Conservation (phyloP, 2,888 invertebrate species). For the Ectemnius continuus region DNA sequence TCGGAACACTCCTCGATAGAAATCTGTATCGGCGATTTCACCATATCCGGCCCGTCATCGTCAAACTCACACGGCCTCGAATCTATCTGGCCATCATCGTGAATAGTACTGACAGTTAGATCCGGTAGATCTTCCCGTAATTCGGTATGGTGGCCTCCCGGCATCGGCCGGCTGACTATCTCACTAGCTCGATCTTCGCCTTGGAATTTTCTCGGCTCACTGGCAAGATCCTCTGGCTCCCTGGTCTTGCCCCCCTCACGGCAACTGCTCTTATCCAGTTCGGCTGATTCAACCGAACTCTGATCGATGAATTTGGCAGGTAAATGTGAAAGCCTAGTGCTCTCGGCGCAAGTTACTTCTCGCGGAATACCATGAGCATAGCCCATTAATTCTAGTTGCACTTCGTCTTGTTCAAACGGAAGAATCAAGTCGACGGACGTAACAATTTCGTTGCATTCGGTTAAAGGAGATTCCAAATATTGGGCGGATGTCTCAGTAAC, state of each 20-base stretch:
- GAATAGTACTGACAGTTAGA: constrained; percentile 65
- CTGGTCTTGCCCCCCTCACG: too few species aligned
- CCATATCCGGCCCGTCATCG: constrained; percentile 67
- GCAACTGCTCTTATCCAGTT: constrained; percentile 53
- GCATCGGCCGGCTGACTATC: background rate
- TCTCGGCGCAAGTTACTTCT: constrained; percentile 60
- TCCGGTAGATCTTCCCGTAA: constrained; percentile 68
- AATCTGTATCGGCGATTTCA: constrained; percentile 76
- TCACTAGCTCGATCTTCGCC: too few species aligned
- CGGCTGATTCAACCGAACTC: constrained; percentile 73
- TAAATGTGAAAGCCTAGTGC: constrained; percentile 42
- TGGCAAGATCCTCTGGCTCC: too few species aligned
- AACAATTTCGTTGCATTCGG: constrained; percentile 72
- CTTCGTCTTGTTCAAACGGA: constrained; percentile 67
- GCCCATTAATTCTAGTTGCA: constrained; percentile 16
- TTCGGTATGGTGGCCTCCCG: constrained; percentile 29
- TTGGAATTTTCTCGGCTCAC: too few species aligned
- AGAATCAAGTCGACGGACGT: constrained; percentile 67
- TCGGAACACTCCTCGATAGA: constrained; percentile 77
- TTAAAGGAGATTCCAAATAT: constrained; percentile 73
- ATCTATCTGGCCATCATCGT: constrained; percentile 34
- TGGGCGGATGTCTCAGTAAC: constrained; percentile 74
- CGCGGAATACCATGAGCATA: constrained; percentile 7
- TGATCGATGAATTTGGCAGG: constrained; percentile 70
- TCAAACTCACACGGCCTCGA: constrained; percentile 49